Percentiles rank a stretch among this genome's conserved stretches.
Evolutionary conservation across 1,140 invertebrate genomes (phyloP).

Genomic region (Drosophila nikananu): DNA sequence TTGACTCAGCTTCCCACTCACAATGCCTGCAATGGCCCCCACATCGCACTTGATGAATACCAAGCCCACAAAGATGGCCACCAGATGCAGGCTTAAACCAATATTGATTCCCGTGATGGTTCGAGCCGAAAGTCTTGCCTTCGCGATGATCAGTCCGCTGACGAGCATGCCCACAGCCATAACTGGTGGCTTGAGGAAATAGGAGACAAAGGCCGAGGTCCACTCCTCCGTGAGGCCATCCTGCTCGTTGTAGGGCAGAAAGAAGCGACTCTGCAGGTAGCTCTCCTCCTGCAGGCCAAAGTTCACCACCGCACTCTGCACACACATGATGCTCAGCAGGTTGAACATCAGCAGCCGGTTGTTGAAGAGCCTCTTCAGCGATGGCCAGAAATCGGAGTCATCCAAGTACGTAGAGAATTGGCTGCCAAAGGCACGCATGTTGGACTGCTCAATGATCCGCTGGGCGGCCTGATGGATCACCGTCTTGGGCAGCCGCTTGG

Average conservation of each 20-base stretch:
- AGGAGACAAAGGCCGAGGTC: slow-evolving; percentile 86
- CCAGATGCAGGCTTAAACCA: slow-evolving; percentile 72
- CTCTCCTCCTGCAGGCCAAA: slow-evolving; percentile 87
- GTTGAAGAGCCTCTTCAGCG: slow-evolving; percentile 87
- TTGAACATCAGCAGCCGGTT: slow-evolving; percentile 88
- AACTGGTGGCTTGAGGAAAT: slow-evolving; percentile 88
- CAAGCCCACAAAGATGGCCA: slow-evolving; percentile 86
- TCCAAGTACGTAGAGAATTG: slow-evolving; percentile 77
- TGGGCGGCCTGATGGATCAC: slow-evolving; percentile 87
- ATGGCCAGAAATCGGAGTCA: slow-evolving; percentile 86
- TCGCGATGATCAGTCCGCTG: slow-evolving; percentile 88
- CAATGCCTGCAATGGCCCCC: slow-evolving; percentile 85
- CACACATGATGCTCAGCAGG: slow-evolving; percentile 86
- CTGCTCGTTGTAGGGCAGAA: slow-evolving; percentile 86
- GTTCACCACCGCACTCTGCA: slow-evolving; percentile 87
- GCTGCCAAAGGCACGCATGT: slow-evolving; percentile 62
- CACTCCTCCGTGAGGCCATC: slow-evolving; percentile 87
- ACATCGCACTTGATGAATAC: slow-evolving; percentile 88
- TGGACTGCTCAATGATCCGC: slow-evolving; percentile 78
- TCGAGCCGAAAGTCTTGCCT: slow-evolving; percentile 86
- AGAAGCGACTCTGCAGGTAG: slow-evolving; percentile 88
- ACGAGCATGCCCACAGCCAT: slow-evolving; percentile 87
- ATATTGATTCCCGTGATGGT: slow-evolving; percentile 86
- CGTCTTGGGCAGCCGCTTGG: slow-evolving; percentile 86
- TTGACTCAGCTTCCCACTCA: slow-evolving; percentile 85